phyloP scores from a whole-genome alignment of 2,888 invertebrate species.

The Nemotelus pantherinus region DNA sequence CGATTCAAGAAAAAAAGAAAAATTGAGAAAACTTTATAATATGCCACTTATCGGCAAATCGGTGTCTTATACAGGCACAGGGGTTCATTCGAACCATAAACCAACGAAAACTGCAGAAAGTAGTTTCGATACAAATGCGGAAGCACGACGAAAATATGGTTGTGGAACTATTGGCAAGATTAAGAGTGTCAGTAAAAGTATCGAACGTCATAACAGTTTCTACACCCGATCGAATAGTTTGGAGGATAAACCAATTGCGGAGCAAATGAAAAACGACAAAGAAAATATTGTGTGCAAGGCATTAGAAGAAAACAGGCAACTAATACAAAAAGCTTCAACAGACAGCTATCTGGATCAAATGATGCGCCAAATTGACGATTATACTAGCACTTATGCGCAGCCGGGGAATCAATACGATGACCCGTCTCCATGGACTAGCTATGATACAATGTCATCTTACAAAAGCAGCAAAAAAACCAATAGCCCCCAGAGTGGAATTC shows the following conservation, averaged over 20 bases:
- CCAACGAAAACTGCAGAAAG: too few species aligned
- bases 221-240: slow-evolving; percentile 41
- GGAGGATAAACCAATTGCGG: slow-evolving; percentile 15
- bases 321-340: background rate
- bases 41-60: slow-evolving; percentile 43
- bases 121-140: too few species aligned
- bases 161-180: background rate
- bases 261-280: background rate
- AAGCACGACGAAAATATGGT: background rate
- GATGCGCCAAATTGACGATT: background rate
- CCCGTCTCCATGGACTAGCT: slow-evolving; percentile 5
- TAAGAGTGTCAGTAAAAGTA: background rate
- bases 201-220: slow-evolving; percentile 38
- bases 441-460: background rate
- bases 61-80: slow-evolving; percentile 40
- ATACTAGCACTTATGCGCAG: background rate
- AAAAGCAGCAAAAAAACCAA: background rate
- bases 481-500: too few species aligned
- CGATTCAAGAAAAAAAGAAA: background rate
- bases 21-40: background rate
- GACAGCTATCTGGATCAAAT: slow-evolving; percentile 2
- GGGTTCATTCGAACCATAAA: background rate
- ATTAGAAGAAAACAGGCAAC: background rate
- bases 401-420: background rate
- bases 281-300: background rate